Evolutionary conservation across 2,797 vertebrate genomes (phyloP), one percentile per base, ranked within the genome.

Genomic region (Octomys mimax): DNA sequence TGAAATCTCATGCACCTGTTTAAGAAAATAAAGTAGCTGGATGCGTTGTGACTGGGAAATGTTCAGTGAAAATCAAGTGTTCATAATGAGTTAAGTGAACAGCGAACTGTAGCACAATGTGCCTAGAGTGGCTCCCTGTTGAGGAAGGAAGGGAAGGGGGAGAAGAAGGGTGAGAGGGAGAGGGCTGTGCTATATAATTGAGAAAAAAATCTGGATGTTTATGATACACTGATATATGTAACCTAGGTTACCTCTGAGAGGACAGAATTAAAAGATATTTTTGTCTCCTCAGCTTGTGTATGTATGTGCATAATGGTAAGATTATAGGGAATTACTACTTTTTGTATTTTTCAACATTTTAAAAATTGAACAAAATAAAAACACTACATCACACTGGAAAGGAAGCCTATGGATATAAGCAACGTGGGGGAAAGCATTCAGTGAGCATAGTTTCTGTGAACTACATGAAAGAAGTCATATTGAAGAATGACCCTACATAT

Each of bases 1-100:
- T 78, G 11, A 92, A 96, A 93, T 77, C 66, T 91, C 84, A 0
- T 42, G 78, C 14, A 93, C 57, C 22, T 33, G 71, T 81, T 89
- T 96, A 87, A 87, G 84, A 94, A 84, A 75, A 75, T 61, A 89
- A 81, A 91, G 24, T 91, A 78, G 42, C 33, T 93, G 87, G 75
- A n/a, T 87, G 59, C 39, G 4, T 78, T 88, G 42, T 94, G 80
- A 93, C 46, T 18, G 77, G 11, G 36, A 87, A 93, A 94, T 19
- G 83, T 59, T 59, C 36, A 78, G 28, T 66, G 28, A 86, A 33
- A 36, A 52, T 62, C 49, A 79, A 73, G 16, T 70, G 21, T 92
- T 80, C 21, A 31, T 83, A 5, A 21, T 89, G 49, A 91, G 39
- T 94, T 83, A 85, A 81, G 54, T 66, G 33, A 52, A 61, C 70